Base-by-base conservation (phyloP, 1,140 invertebrate species). In the Leptinotarsa texana region DNA sequence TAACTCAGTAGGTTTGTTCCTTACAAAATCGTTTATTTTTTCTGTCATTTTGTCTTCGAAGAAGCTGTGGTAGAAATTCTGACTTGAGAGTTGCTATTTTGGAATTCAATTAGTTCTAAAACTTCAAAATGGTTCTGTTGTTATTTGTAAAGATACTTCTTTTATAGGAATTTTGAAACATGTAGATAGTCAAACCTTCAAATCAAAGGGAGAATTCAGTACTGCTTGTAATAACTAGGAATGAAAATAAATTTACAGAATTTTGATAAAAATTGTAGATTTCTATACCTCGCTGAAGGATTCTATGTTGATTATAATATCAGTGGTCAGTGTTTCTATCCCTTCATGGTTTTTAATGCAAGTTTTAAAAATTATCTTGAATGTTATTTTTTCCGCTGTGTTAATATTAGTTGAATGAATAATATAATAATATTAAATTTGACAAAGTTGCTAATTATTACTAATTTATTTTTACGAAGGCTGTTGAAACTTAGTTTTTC, bases 401-500 rank as follows among this genome's bases (percentile, higher is more conserved):
- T 76, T 68, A 68, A 75, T 75, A 75, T 75, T 75, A 73, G 72
- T 73, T 73, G 68, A 47, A 57, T 73, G 18, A 70, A 71, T 73
- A 57, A 63, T 69, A 65, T 65, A 13, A 18, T 33, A 65, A 21
- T 21, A 24, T 65, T 17, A 65, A 65, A 21, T 24, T 24, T 13
- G 21, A 33, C 4, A 21, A 65, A 57, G 51, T 57, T 57, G 51
- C 51, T 57, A 57, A 57, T 57, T 57, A 57, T 67, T 63, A 74
- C 66, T 66, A 69, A 47, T 78, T 69, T 69, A 61, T 71, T 76
- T 71, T 73, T 73, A 73, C 75, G 63, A 78, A 78, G 77, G 77
- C 77, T 78, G 77, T 76, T 78, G 69, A 78, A 61, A 73, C 73
- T 73, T 75, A 22, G 68, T 73, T 21, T 77, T 73, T 73, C 71